phyloP scores from a whole-genome alignment of 1,140 invertebrate species.

The Drosophila grimshawi region DNA sequence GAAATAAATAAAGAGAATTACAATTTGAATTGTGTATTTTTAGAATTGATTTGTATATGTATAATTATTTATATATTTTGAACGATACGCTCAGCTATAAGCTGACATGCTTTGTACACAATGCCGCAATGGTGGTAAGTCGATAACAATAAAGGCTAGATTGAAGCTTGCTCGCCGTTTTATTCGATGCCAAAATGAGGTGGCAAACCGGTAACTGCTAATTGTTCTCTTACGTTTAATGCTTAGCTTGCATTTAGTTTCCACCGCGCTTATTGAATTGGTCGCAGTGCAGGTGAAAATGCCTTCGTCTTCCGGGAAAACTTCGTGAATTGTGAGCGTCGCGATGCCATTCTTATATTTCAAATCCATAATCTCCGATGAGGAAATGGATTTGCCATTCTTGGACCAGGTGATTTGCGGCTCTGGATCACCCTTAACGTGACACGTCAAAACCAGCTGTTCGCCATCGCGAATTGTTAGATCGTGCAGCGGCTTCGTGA shows the following conservation, averaged over 20 bases:
- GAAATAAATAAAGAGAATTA: neutral
- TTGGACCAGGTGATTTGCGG: slow-evolving; percentile 95
- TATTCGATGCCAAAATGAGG: no score
- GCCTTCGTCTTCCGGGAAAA: slow-evolving; percentile 97
- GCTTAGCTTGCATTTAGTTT: slow-evolving; percentile 92
- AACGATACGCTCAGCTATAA: no score
- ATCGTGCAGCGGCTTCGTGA: slow-evolving; percentile 90
- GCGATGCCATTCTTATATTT: slow-evolving; percentile 96
- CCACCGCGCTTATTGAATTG: slow-evolving; percentile 93
- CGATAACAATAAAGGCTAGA: no score
- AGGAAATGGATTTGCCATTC: slow-evolving; percentile 89
- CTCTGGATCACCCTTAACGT: slow-evolving; percentile 95
- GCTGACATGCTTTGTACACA: no score
- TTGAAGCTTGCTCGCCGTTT: no score
- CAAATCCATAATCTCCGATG: slow-evolving; percentile 94
- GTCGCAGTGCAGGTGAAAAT: slow-evolving; percentile 94
- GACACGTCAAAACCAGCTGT: slow-evolving; percentile 90
- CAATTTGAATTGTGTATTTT: neutral
- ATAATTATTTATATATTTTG: slow-evolving; percentile 43
- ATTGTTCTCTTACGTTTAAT: slow-evolving; percentile 89
- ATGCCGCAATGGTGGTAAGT: no score
- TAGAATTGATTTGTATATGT: neutral
- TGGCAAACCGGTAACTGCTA: no score
- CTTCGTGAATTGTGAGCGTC: slow-evolving; percentile 93
- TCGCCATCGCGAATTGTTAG: slow-evolving; percentile 92